Percentiles rank a stretch among this genome's conserved stretches.
phyloP scores from a whole-genome alignment of 2,797 vertebrate species.

The Argya squamiceps region DNA sequence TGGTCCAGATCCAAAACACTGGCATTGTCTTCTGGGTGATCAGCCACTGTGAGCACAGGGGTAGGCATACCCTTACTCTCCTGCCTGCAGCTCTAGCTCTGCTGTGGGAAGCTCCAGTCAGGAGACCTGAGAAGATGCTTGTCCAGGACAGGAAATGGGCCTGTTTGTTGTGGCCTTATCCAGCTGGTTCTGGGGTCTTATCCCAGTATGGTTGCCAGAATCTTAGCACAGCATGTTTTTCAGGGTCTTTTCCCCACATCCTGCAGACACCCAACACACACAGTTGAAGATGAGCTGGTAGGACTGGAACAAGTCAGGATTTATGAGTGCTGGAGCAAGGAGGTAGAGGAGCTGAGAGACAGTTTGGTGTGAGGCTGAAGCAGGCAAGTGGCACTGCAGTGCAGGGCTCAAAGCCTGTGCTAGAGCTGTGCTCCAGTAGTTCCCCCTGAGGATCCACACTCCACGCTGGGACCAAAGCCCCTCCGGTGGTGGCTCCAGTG shows the following conservation, averaged over 20 bases:
- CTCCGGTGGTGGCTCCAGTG: not conserved
- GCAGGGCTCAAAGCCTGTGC: not conserved
- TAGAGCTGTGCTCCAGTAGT: accelerated
- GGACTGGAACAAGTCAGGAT: not conserved
- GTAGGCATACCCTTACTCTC: not conserved
- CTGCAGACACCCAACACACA: not conserved
- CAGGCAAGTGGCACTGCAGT: accelerated
- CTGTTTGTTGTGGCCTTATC: not conserved
- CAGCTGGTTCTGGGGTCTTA: not conserved
- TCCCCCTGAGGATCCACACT: not conserved
- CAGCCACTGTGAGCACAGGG: not conserved
- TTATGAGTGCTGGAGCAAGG: not conserved
- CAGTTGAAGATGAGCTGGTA: accelerated
- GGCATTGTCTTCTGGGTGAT: not conserved
- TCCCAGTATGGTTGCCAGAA: not conserved
- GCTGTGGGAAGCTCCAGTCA: not conserved
- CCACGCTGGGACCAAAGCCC: not conserved
- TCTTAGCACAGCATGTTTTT: not conserved
- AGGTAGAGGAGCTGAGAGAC: not conserved
- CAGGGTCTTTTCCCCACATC: not conserved
- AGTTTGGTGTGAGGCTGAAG: not conserved
- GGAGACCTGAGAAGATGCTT: not conserved
- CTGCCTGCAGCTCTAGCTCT: not conserved
- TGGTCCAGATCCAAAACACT: not conserved
- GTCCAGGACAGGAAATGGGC: not conserved